Conservation (phyloP, 2,888 invertebrate species). For the Mythimna loreyi region DNA sequence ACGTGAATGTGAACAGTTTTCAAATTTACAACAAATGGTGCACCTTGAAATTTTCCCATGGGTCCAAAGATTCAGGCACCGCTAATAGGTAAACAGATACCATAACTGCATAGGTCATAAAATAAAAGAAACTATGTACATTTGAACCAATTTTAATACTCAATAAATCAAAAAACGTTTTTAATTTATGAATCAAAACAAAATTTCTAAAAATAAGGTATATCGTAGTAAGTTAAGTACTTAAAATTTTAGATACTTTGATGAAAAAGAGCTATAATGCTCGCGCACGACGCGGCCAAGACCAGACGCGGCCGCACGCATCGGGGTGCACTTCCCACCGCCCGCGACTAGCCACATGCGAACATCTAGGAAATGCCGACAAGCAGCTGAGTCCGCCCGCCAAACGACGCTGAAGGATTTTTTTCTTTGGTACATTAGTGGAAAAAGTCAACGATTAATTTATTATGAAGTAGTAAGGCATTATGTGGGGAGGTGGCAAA, state of each 20-base stretch:
- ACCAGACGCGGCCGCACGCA: background rate
- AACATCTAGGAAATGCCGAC: too few relatives aligned
- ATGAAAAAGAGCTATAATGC: conserved; percentile 7
- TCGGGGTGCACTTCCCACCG: background rate
- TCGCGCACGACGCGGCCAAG: conserved; percentile 10
- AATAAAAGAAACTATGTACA: conserved; percentile 13
- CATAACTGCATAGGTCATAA: background rate
- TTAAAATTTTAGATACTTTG: conserved; percentile 29
- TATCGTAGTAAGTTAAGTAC: conserved; percentile 14
- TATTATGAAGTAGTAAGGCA: background rate
- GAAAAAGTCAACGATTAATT: background rate
- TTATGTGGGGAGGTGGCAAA: background rate
- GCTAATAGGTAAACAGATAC: too few relatives aligned
- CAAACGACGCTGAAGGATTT: background rate
- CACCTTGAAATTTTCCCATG: too few relatives aligned
- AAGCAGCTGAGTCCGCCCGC: background rate
- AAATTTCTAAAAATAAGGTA: conserved; percentile 10
- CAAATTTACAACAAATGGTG: too few relatives aligned
- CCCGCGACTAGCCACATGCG: background rate
- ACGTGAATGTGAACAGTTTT: too few relatives aligned
- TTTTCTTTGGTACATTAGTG: background rate
- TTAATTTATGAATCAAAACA: conserved; percentile 24
- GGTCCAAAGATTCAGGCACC: too few relatives aligned
- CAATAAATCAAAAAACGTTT: conserved; percentile 17
- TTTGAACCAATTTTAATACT: conserved; percentile 21